These are phyloP conservation scores for Phyllotreta cruciferae DNA, from an alignment of 2,888 invertebrate genomes.

Conservation along the genomic window DNA sequence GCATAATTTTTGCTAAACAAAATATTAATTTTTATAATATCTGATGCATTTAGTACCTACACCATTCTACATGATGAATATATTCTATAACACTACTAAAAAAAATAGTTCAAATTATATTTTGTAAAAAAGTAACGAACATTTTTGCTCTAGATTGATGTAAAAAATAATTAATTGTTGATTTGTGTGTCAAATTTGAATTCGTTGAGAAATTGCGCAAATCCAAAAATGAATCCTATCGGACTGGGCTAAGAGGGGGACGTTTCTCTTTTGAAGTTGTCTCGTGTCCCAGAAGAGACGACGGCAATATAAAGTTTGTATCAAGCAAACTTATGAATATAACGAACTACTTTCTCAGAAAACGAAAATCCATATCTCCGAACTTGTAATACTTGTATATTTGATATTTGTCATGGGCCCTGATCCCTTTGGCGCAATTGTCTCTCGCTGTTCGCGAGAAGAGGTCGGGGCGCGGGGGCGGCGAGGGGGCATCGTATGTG, in stretches of 20 bases:
- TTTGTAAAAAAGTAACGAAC: too few species aligned
- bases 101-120: too few species aligned
- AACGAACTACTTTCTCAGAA: constrained; percentile 51
- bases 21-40: too few species aligned
- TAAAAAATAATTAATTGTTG: too few species aligned
- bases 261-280: constrained; percentile 48
- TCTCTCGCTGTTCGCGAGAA: constrained; percentile 37
- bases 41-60: too few species aligned
- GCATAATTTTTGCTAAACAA: too few species aligned
- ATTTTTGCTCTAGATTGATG: too few species aligned
- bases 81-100: too few species aligned
- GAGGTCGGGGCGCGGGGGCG: constrained; percentile 21
- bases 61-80: too few species aligned
- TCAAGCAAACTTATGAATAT: constrained; percentile 56
- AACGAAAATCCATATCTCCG: constrained; percentile 56
- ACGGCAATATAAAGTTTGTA: constrained; percentile 57
- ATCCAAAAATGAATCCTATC: not conserved
- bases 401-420: constrained; percentile 54
- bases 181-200: too few species aligned
- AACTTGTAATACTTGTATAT: constrained; percentile 56
- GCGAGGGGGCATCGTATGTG: constrained; percentile 3
- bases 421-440: constrained; percentile 46
- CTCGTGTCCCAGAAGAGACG: constrained; percentile 44
- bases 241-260: constrained; percentile 34
- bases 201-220: not conserved